Conservation (phyloP, 2,797 vertebrate genomes). For the Sarcophilus harrisii region DNA sequence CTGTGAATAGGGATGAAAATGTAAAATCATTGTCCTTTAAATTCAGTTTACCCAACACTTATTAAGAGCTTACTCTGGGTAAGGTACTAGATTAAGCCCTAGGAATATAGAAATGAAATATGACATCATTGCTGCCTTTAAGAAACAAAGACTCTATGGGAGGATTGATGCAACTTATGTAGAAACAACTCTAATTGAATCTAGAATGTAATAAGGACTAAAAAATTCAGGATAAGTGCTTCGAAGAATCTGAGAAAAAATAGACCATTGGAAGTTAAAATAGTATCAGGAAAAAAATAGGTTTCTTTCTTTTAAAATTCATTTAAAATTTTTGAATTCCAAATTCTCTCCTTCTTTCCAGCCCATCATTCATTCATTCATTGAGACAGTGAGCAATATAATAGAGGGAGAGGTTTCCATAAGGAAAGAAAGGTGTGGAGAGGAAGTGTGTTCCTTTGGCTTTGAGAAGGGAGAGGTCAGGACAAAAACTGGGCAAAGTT, state of each 20-base stretch:
- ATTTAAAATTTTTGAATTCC: not conserved
- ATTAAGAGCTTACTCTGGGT: not conserved
- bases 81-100: not conserved
- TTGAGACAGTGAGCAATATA: not conserved
- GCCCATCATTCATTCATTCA: not conserved
- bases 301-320: not conserved
- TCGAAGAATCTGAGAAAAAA: not conserved
- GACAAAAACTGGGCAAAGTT: not conserved
- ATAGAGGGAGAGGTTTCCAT: not conserved
- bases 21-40: not conserved
- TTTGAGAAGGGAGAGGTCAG: not conserved
- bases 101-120: not conserved
- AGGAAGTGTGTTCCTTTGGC: not conserved
- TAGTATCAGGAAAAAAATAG: not conserved
- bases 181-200: not conserved
- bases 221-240: not conserved
- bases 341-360: not conserved
- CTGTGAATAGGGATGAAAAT: not conserved
- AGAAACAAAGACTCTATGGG: not conserved
- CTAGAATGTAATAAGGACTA: not conserved
- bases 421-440: not conserved
- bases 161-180: not conserved
- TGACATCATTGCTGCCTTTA: not conserved
- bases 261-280: not conserved
- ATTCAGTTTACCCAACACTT: not conserved